Evolutionary conservation across 2,888 invertebrate genomes (phyloP).

Genomic region (Balanococcus diminutus): DNA sequence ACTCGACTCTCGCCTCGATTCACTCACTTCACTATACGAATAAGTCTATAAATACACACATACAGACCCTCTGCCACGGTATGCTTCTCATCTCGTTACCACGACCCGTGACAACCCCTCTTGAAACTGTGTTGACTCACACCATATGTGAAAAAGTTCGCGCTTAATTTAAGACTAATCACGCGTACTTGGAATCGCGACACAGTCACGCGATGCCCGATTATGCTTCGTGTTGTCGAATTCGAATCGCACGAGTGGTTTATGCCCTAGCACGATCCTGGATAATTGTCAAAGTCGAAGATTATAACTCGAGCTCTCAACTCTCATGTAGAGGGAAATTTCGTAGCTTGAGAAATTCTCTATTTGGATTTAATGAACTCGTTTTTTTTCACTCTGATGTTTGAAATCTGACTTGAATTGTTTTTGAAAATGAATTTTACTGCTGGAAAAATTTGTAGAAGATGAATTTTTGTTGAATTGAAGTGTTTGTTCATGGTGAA

Average conservation of each 20-base stretch:
- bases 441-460: no score
- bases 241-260: background rate
- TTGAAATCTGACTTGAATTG: no score
- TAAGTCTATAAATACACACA: no score
- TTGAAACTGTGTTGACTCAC: background rate
- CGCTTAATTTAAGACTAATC: slow-evolving; percentile 11
- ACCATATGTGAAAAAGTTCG: background rate
- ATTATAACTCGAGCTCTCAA: background rate
- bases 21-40: background rate
- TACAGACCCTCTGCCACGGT: slow-evolving; percentile 60
- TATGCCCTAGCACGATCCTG: background rate
- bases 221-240: background rate
- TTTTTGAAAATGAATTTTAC: no score
- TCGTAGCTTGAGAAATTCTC: background rate
- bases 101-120: background rate
- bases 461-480: no score
- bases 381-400: background rate
- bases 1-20: background rate
- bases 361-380: no score
- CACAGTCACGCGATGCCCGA: background rate
- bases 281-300: background rate
- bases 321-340: background rate
- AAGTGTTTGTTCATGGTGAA: no score
- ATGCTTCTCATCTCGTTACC: slow-evolving; percentile 63
- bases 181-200: background rate